A percentile compares a stretch with the other conserved stretches of the same genome.
Evolutionary conservation across 1,140 invertebrate genomes (phyloP).

Genomic region (Pomacea maculata): DNA sequence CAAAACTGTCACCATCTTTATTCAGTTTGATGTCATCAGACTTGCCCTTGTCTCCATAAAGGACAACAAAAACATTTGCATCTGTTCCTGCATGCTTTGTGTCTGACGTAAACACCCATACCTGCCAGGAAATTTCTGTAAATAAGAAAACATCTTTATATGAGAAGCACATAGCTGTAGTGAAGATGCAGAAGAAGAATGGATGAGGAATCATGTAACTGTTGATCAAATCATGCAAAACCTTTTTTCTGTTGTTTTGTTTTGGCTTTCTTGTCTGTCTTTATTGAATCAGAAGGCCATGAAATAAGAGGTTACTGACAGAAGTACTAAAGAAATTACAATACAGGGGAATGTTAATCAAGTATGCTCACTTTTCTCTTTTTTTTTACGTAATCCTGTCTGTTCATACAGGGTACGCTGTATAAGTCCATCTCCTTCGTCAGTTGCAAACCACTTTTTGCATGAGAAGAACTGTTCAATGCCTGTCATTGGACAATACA

Average conservation of each 20-base stretch:
- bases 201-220: not conserved
- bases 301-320: too few relatives aligned
- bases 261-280: not conserved
- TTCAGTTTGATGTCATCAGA: slow-evolving; percentile 58
- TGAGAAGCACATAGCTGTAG: not conserved
- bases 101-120: slow-evolving; percentile 59
- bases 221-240: not conserved
- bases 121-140: slow-evolving; percentile 60
- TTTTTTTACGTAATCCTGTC: slow-evolving; percentile 52
- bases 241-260: not conserved
- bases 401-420: slow-evolving; percentile 61
- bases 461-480: slow-evolving; percentile 64
- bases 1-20: slow-evolving; percentile 62
- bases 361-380: slow-evolving; percentile 54
- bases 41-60: slow-evolving; percentile 64
- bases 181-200: not conserved
- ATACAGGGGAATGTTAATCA: not conserved
- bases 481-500: slow-evolving; percentile 60
- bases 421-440: slow-evolving; percentile 62
- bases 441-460: slow-evolving; percentile 61
- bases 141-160: slow-evolving; percentile 21
- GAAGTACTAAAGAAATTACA: too few relatives aligned
- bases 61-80: slow-evolving; percentile 56
- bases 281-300: too few relatives aligned
- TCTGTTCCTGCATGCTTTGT: slow-evolving; percentile 60